A percentile compares a stretch with the other conserved stretches of the same genome.
Evolutionary conservation across 2,113 vertebrate genomes (phyloP).

Genomic region (Pseudorectes ferrugineus): DNA sequence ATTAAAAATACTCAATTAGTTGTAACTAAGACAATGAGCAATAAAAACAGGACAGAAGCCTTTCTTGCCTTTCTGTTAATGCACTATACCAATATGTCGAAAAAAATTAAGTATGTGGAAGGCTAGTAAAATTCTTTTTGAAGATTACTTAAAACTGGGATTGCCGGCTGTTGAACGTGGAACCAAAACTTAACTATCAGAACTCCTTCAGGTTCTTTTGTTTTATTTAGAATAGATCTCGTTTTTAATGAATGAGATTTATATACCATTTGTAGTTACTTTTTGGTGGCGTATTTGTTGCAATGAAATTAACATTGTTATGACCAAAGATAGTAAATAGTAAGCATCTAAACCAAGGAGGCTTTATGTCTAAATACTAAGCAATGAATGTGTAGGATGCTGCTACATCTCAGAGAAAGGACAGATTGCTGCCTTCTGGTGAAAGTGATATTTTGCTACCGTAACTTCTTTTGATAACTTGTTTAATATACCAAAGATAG

Average conservation of each 20-base stretch:
- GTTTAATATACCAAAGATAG: background rate
- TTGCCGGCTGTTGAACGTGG: background rate
- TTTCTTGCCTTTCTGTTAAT: background rate
- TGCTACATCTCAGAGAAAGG: background rate
- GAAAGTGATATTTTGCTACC: background rate
- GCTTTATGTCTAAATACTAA: background rate
- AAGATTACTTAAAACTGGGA: background rate
- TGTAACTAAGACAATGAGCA: background rate
- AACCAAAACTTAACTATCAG: background rate
- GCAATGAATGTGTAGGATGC: background rate
- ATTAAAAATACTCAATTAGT: background rate
- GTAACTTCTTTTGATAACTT: background rate
- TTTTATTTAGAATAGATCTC: background rate
- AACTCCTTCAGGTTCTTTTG: background rate
- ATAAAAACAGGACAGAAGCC: background rate
- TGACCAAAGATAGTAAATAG: background rate
- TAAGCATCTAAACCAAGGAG: background rate
- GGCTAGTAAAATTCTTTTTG: background rate
- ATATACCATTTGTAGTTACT: background rate
- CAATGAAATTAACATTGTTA: background rate
- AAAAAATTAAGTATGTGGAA: background rate
- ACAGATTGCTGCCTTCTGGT: background rate
- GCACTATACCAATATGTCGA: fast-evolving
- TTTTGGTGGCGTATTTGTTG: background rate
- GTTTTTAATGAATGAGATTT: background rate